Percentiles rank a stretch among this genome's conserved stretches.
phyloP scores from a whole-genome alignment of 2,797 vertebrate species.

The Urophycis tenuis region DNA sequence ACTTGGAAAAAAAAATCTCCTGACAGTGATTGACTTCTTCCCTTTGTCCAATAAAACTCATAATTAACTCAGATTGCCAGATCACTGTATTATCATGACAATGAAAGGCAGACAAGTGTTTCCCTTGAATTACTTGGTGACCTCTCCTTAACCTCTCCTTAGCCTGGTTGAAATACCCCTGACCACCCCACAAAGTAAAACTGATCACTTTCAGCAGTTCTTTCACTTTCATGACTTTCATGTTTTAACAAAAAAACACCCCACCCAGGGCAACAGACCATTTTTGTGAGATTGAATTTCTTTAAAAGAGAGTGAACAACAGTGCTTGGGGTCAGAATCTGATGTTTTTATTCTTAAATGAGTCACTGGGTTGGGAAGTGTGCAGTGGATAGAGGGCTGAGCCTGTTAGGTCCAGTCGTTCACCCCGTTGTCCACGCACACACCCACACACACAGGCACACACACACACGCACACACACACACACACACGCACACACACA shows the following conservation, averaged over 20 bases:
- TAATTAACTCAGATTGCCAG: neutral
- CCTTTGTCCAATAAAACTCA: neutral
- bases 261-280: neutral
- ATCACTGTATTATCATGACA: neutral
- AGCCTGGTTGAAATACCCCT: neutral
- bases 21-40: neutral
- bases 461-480: neutral
- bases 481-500: neutral
- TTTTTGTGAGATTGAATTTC: neutral
- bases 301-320: neutral
- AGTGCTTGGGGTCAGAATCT: neutral
- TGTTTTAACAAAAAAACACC: neutral
- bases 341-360: constrained; percentile 5
- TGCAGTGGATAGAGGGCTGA: neutral
- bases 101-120: neutral
- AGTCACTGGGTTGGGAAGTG: neutral
- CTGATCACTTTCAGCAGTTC: neutral
- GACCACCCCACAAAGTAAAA: neutral
- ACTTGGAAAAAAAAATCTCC: neutral
- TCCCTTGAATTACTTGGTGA: too few relatives aligned
- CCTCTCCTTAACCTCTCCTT: neutral
- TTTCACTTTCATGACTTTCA: neutral
- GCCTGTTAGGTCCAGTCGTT: neutral
- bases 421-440: neutral
- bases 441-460: neutral